Base-by-base conservation (phyloP, 35 echinoderm and acorn worm genomes). In the Ptychodera flava region DNA sequence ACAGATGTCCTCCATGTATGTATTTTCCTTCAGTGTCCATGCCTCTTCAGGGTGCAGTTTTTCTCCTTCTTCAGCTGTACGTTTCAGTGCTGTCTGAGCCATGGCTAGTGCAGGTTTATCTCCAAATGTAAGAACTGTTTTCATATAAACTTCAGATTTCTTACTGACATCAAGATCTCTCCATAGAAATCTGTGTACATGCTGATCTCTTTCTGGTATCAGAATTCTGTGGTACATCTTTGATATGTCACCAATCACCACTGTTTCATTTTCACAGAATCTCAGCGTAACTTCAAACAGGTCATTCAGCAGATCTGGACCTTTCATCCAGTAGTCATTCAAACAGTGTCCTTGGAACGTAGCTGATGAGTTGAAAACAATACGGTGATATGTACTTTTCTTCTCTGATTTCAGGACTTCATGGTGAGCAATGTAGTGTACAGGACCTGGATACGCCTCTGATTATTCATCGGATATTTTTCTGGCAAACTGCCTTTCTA, bases 391-490 rank as follows among this genome's bases (percentile, higher is more conserved):
- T 14, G 91, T 92, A 45, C 91, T 92, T 81, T 38, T 88, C n/a
- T 92, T 92, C 28, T 92, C 91, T 35, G 78, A 37, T 1, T 84
- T 77, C 1, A 86, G 81, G 10, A 90, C 88, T 28, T 29, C 33
- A 52, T 93, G 84, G 35, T 90, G 92, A 78, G 88, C 76, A 1
- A 93, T 38, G 35, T 93, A 93, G 80, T 93, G 84, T 33, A 93
- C 82, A 0, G 92, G 84, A 0, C 92, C 84, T 0, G 16, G 27
- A 32, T 93, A 90, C 1, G 38, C 16, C 29, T 0, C 27, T 81
- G 32, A n/a, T 85, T 92, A 86, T 28, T 88, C 81, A 22, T 88
- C 34, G 10, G 76, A 80, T 22, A 88, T 33, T 34, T 88, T 92
- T 31, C 34, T 77, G 0, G 91, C 77, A 82, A 88, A 92, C 1